Conservation (phyloP, 2,888 invertebrate species). For the Melanargia galathea region DNA sequence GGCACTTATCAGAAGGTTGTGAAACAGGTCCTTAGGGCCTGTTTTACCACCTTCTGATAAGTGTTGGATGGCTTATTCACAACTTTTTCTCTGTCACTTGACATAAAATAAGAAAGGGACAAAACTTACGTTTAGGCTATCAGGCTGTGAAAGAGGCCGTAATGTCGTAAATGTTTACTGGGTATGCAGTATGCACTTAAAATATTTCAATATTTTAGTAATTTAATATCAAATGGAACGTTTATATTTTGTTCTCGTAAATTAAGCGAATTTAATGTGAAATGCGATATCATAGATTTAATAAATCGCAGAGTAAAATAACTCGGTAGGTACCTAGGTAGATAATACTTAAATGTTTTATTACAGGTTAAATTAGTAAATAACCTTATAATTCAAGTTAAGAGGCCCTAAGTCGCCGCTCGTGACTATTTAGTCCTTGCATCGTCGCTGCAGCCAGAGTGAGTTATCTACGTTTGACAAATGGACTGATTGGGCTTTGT, state of each 20-base stretch:
- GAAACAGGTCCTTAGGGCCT: too few relatives aligned
- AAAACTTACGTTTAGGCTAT: too few relatives aligned
- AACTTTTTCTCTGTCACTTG: too few relatives aligned
- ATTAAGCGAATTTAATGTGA: neutral
- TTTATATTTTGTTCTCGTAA: slow-evolving; percentile 6
- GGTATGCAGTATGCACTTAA: too few relatives aligned
- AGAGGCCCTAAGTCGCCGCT: slow-evolving; percentile 35
- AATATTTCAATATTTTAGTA: neutral
- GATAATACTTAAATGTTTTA: slow-evolving; percentile 4
- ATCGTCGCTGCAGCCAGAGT: slow-evolving; percentile 48
- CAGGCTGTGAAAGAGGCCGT: too few relatives aligned
- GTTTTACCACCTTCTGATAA: too few relatives aligned
- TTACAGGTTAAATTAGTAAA: slow-evolving; percentile 18
- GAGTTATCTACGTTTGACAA: slow-evolving; percentile 55
- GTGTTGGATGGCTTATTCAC: too few relatives aligned
- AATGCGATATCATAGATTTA: slow-evolving; percentile 10
- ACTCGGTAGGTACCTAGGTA: too few relatives aligned
- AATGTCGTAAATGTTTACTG: slow-evolving; percentile 1
- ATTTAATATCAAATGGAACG: neutral
- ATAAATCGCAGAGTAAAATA: neutral
- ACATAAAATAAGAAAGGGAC: too few relatives aligned
- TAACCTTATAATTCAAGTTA: slow-evolving; percentile 28
- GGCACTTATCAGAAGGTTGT: too few relatives aligned
- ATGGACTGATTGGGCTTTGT: slow-evolving; percentile 45
- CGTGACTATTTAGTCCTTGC: slow-evolving; percentile 62